Conservation (phyloP, 2,888 invertebrate species). For the Baronia brevicornis region DNA sequence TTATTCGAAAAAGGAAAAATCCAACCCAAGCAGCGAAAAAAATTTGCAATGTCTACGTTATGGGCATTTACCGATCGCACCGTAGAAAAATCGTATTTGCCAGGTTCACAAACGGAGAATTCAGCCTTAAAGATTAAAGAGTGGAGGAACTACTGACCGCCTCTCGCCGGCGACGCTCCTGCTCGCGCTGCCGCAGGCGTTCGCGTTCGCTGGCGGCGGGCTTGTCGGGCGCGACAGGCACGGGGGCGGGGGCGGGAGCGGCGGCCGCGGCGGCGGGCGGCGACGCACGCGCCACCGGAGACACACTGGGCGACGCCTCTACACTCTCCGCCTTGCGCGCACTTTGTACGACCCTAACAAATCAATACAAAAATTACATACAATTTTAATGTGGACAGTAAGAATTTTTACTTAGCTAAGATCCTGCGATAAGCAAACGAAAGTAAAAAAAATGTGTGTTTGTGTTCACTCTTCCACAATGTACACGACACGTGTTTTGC, state of each 20-base stretch:
- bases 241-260: constrained; percentile 35
- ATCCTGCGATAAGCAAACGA: too few relatives aligned
- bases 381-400: too few relatives aligned
- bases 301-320: constrained; percentile 57
- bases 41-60: not conserved
- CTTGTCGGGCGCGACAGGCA: constrained; percentile 53
- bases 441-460: not conserved
- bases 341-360: constrained; percentile 30
- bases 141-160: constrained; percentile 82
- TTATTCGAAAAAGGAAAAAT: constrained; percentile 26
- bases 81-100: too few relatives aligned
- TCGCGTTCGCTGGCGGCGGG: constrained; percentile 86
- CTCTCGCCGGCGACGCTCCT: constrained; percentile 92
- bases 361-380: not conserved
- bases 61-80: too few relatives aligned
- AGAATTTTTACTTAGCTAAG: too few relatives aligned
- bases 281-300: constrained; percentile 57
- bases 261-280: constrained; percentile 39
- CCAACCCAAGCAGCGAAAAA: too few relatives aligned
- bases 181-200: constrained; percentile 88
- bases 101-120: too few relatives aligned
- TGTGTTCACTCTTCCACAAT: not conserved
- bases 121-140: not conserved
- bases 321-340: constrained; percentile 44
- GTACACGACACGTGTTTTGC: too few relatives aligned